Conservation (phyloP, 1,140 invertebrate genomes). For the Pantala flavescens region DNA sequence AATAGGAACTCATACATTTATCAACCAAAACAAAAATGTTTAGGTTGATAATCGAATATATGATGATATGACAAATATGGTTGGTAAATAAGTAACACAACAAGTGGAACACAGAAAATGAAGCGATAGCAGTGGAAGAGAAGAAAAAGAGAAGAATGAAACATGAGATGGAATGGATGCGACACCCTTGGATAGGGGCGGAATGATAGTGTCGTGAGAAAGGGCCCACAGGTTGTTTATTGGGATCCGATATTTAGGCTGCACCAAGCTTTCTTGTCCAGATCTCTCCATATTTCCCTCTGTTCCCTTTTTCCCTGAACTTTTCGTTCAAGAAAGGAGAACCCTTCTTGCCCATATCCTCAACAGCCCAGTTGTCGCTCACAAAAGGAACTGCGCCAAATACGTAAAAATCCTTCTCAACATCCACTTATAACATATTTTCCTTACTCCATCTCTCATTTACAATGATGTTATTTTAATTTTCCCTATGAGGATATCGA, state of each 20-base stretch:
- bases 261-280: not conserved
- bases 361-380: not conserved
- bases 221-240: constrained; percentile 8
- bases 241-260: not conserved
- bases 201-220: not conserved
- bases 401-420: not conserved
- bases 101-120: too few relatives aligned
- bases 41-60: too few relatives aligned
- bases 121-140: not conserved
- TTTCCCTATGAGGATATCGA: too few relatives aligned
- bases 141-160: not conserved
- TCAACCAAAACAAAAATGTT: too few relatives aligned
- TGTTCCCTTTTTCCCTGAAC: not conserved
- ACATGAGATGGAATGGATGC: not conserved
- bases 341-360: not conserved
- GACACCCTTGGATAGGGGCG: not conserved
- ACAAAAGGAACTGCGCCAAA: not conserved
- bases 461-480: too few relatives aligned
- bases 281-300: not conserved
- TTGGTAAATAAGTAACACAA: too few relatives aligned
- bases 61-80: too few relatives aligned
- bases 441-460: not conserved
- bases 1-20: too few relatives aligned
- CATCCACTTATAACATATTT: not conserved
- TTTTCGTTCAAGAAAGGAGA: not conserved